Conservation (phyloP, 1,140 invertebrate genomes). For the Euwallacea similis region DNA sequence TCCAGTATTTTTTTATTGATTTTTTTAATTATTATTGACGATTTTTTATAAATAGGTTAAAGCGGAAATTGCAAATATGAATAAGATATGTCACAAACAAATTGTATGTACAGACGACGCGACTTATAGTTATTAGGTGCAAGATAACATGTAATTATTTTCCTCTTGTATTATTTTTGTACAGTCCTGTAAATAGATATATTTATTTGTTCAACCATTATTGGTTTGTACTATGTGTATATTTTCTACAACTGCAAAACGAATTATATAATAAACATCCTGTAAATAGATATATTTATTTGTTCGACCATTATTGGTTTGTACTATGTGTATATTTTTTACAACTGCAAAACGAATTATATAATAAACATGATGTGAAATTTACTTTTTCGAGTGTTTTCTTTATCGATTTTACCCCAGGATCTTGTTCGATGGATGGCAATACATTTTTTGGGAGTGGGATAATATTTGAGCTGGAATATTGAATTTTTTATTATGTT, state of each 20-base stretch:
- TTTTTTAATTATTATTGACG: no score
- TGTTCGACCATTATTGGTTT: constrained; percentile 48
- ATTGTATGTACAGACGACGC: no score
- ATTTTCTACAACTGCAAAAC: constrained; percentile 51
- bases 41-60: no score
- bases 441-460: background rate
- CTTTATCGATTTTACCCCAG: background rate
- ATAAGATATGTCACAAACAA: no score
- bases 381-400: constrained; percentile 23
- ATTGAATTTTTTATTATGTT: background rate
- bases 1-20: no score
- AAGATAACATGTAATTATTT: constrained; percentile 44
- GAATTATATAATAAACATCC: constrained; percentile 36
- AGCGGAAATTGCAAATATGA: no score
- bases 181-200: constrained; percentile 54
- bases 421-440: no score
- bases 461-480: background rate
- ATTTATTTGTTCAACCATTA: constrained; percentile 51
- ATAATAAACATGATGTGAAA: constrained; percentile 54
- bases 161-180: constrained; percentile 54
- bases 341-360: constrained; percentile 50
- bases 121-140: no score
- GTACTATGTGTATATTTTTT: constrained; percentile 55
- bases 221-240: constrained; percentile 53
- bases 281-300: constrained; percentile 55